Conservation (phyloP, 2,113 vertebrate species). For the Cranoglanis bouderius region DNA sequence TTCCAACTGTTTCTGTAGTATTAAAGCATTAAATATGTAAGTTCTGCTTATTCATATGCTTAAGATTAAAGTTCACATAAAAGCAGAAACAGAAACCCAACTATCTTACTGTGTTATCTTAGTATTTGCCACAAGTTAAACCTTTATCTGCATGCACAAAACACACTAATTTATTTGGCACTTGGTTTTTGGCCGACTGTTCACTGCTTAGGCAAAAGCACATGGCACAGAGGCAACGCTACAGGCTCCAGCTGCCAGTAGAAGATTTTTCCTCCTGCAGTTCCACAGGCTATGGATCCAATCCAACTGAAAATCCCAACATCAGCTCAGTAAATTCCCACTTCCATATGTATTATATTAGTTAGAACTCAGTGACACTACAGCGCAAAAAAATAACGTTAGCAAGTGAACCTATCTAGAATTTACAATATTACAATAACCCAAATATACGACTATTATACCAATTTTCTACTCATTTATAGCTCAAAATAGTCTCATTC, state of each 20-base stretch:
- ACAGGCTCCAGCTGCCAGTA: not conserved
- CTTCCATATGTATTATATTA: not conserved
- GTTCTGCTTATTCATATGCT: not conserved
- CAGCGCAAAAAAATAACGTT: not conserved
- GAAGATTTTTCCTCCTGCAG: not conserved
- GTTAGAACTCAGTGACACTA: not conserved
- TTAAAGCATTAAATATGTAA: not conserved
- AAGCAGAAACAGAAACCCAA: not conserved
- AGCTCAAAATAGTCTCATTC: not conserved
- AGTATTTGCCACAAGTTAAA: not conserved
- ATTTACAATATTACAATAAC: not conserved
- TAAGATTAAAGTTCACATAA: not conserved
- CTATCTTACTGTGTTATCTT: not conserved
- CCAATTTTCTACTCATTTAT: not conserved
- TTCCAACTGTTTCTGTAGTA: not conserved
- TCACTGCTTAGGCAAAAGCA: not conserved
- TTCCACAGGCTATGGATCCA: not conserved
- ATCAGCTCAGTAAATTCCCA: conserved; percentile 6
- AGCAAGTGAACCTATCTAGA: not conserved
- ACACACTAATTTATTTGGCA: not conserved
- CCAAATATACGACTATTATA: not conserved
- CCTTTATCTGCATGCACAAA: not conserved
- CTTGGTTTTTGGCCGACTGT: not conserved
- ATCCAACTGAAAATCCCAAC: not conserved
- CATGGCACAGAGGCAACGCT: not conserved